Conservation (phyloP, 2,888 invertebrate genomes). For the Agapetus fuscipes region DNA sequence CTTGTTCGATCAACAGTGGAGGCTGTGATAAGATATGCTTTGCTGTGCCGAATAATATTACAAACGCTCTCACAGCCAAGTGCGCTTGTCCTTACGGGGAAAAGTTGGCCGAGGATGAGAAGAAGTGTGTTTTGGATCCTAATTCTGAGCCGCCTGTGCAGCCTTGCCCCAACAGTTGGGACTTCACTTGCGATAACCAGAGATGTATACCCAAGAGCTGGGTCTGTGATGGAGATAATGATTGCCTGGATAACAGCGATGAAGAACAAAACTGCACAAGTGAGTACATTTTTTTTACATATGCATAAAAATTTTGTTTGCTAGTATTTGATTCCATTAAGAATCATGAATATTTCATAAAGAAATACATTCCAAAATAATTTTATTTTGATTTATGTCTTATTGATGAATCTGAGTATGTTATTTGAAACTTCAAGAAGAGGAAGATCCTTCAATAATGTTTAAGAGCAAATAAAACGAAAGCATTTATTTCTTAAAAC, state of each 20-base stretch:
- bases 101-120: constrained; percentile 59
- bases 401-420: too few species aligned
- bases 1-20: constrained; percentile 77
- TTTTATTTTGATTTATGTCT: constrained; percentile 8
- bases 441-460: too few species aligned
- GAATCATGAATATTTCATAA: too few species aligned
- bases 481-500: too few species aligned
- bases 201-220: constrained; percentile 87
- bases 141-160: constrained; percentile 78
- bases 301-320: constrained; percentile 4
- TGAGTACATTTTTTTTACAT: constrained; percentile 35
- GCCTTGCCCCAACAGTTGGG: constrained; percentile 85
- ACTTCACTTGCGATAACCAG: constrained; percentile 90
- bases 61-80: constrained; percentile 47
- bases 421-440: too few species aligned
- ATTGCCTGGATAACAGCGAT: constrained; percentile 91
- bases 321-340: background rate
- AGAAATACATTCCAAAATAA: constrained; percentile 5
- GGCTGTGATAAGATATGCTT: constrained; percentile 95
- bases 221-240: constrained; percentile 95
- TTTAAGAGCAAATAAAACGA: too few species aligned
- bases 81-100: constrained; percentile 95
- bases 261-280: constrained; percentile 92
- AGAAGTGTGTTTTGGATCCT: constrained; percentile 69
- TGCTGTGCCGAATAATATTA: constrained; percentile 62